These are phyloP conservation scores for Antennarius maculatus DNA, from an alignment of 2,797 vertebrate genomes.

Conservation along the genomic window DNA sequence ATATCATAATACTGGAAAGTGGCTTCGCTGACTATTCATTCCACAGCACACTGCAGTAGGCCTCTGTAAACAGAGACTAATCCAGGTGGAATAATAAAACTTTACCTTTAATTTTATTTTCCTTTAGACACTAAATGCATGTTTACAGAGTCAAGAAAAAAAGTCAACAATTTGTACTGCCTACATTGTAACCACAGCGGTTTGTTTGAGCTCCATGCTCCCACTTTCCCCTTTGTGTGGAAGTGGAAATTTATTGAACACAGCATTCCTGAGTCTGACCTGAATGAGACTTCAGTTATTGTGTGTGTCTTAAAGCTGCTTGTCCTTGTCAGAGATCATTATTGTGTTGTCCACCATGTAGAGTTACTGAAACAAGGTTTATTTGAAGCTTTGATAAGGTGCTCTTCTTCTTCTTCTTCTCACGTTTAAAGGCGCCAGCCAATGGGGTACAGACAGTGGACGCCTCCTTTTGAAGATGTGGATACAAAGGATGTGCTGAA, in stretches of 20 bases:
- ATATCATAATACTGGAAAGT: slow-evolving; percentile 32
- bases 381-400: no score
- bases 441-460: no score
- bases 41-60: slow-evolving; percentile 1
- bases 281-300: slow-evolving; percentile 9
- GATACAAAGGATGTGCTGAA: no score
- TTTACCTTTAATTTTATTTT: slow-evolving; percentile 20
- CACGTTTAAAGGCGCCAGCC: no score
- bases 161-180: slow-evolving; percentile 22
- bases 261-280: slow-evolving; percentile 14
- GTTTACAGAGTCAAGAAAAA: slow-evolving; percentile 10
- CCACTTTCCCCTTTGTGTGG: not conserved
- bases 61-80: slow-evolving; percentile 26
- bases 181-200: slow-evolving; percentile 23
- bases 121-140: slow-evolving; percentile 20
- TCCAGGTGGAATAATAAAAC: slow-evolving; percentile 33
- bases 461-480: no score
- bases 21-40: slow-evolving; percentile 29
- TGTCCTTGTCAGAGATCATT: slow-evolving; percentile 7
- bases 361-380: no score
- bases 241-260: slow-evolving; percentile 4
- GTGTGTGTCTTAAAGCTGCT: slow-evolving; percentile 1
- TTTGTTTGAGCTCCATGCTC: slow-evolving; percentile 23
- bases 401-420: no score
- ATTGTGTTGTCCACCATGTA: not conserved